A percentile compares a stretch with the other conserved stretches of the same genome.
Evolutionary conservation across 2,113 vertebrate genomes (phyloP).

Genomic region (Xenotilapia longispinis): DNA sequence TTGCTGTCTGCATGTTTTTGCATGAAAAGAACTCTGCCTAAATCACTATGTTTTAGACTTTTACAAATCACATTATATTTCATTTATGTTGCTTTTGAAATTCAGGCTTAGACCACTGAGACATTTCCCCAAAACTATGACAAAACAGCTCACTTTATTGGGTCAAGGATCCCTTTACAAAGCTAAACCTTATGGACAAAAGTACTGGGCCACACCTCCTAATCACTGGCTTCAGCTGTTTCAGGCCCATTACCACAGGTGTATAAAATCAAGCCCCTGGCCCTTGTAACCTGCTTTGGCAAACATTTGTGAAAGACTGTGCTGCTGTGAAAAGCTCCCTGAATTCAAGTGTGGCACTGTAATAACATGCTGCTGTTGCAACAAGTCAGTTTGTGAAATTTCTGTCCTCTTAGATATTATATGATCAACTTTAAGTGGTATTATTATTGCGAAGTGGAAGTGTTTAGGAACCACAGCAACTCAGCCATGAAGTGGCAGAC

Average conservation of each 20-base stretch:
- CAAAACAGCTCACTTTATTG: background rate
- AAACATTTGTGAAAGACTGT: background rate
- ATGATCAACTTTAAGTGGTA: background rate
- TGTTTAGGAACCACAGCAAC: background rate
- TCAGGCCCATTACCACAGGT: background rate
- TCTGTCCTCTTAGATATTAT: background rate
- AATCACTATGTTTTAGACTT: background rate
- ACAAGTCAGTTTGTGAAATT: background rate
- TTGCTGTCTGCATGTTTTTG: background rate
- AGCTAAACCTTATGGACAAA: background rate
- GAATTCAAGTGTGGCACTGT: background rate
- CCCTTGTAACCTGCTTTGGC: background rate
- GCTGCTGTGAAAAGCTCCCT: background rate
- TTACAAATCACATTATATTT: background rate
- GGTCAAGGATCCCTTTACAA: background rate
- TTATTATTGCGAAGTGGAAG: background rate
- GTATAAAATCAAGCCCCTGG: background rate
- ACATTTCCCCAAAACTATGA: background rate
- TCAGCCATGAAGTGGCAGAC: background rate
- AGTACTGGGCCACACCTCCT: background rate
- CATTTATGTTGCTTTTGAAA: background rate
- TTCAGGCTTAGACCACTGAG: background rate
- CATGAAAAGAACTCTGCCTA: background rate
- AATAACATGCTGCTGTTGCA: fast-evolving
- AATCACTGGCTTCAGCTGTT: background rate